Base-by-base conservation (phyloP, 1,140 invertebrate species). In the Phymastichus coffea region DNA sequence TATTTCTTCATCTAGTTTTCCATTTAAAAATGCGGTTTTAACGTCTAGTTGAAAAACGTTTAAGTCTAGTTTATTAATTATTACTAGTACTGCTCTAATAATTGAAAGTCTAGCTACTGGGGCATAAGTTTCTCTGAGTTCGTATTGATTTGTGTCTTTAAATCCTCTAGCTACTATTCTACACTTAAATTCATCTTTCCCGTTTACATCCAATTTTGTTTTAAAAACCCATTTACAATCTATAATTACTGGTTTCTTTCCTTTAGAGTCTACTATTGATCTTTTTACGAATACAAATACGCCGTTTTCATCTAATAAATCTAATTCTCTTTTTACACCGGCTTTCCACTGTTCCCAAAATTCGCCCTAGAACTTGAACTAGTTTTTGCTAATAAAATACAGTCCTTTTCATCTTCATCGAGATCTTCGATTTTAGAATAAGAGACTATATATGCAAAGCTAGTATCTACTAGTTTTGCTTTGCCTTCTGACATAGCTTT, bases 151-250 rank as follows among this genome's bases (percentile, higher is more conserved):
- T 33, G 30, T 43, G 20, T 60, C 49, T 22, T 48, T 28, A 52
- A 54, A 52, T 28, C 35, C 8, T 15, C 23, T 28, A 15, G 28
- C 52, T 4, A 52, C 35, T 19, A 59, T 14, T 44, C 48, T 2
- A 30, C 37, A 23, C 49, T 46, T 48, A 46, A 47, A 46, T 25
- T 57, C 51, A 6, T 22, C 33, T 35, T 41, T 43, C 2, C 25
- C n/a, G 6, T 14, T 14, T 26, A 2, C 10, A 28, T 28, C 25
- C 3, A 23, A 15, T 15, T 47, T 47, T 28, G 17, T 25, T 26
- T 47, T 47, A 8, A 47, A 26, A 7, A 47, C 25, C 12, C 25
- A 47, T 47, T 26, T 47, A 3, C 6, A 47, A 17, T 47, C 47
- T 20, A 43, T 20, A 19, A 43, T 20, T 7, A 19, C 20, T 20